phyloP scores from a whole-genome alignment of 1,140 invertebrate genomes.

The Homarus americanus region DNA sequence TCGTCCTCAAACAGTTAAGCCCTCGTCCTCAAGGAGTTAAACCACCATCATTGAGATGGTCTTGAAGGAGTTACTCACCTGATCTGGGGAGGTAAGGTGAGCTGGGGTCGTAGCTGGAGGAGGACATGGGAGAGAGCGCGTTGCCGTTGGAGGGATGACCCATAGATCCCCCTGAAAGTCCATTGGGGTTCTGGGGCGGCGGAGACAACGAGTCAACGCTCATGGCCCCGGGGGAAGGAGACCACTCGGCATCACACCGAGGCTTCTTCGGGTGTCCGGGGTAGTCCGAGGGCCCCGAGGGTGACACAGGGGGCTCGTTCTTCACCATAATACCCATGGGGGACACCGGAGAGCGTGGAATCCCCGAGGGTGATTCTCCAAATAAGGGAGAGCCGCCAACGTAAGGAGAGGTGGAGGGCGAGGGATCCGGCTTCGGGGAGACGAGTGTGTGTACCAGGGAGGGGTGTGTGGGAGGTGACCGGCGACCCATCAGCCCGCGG shows the following conservation, averaged over 20 bases:
- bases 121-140: constrained; percentile 52
- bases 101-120: constrained; percentile 66
- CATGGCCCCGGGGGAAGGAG: constrained; percentile 52
- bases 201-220: constrained; percentile 64
- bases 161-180: constrained; percentile 25
- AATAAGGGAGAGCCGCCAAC: constrained; percentile 50
- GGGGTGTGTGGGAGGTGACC: constrained; percentile 38
- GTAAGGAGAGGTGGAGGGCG: constrained; percentile 39
- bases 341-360: constrained; percentile 52
- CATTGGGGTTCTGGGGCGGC: constrained; percentile 54
- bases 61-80: constrained; percentile 33
- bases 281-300: constrained; percentile 54
- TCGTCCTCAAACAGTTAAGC: no score
- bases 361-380: constrained; percentile 52
- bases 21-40: background rate
- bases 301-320: constrained; percentile 61
- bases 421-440: constrained; percentile 62
- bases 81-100: constrained; percentile 61
- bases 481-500: constrained; percentile 61
- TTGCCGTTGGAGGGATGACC: constrained; percentile 58
- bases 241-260: constrained; percentile 51
- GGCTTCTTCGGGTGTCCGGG: constrained; percentile 46
- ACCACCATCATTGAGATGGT: background rate
- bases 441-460: constrained; percentile 55
- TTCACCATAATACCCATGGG: constrained; percentile 49